Evolutionary conservation across 1,140 invertebrate genomes (phyloP).

Genomic region (Drosophila ambigua): DNA sequence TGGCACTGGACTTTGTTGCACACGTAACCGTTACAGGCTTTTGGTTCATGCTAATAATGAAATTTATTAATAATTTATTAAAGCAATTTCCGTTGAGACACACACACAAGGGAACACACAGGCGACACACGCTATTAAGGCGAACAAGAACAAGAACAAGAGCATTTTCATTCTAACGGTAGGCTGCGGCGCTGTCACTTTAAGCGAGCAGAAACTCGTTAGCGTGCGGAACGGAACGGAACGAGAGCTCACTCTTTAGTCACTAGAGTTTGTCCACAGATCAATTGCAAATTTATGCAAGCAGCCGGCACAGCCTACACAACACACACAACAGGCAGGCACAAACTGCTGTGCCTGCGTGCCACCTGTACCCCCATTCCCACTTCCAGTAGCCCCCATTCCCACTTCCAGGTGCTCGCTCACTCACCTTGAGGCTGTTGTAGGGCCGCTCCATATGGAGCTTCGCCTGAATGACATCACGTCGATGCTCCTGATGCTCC

Average conservation of each 20-base stretch:
- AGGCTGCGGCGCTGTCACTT: constrained; percentile 46
- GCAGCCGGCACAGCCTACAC: constrained; percentile 3
- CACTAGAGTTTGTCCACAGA: constrained; percentile 1
- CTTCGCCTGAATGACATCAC: constrained; percentile 76
- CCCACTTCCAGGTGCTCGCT: background rate
- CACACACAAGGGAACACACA: constrained; percentile 6
- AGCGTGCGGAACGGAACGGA: constrained; percentile 20
- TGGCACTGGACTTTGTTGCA: constrained; percentile 28
- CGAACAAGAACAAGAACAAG: constrained; percentile 30
- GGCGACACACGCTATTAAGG: background rate
- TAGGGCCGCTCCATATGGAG: constrained; percentile 85
- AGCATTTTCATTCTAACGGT: constrained; percentile 56
- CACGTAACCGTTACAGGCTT: constrained; percentile 45
- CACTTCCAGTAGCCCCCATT: background rate
- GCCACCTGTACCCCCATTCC: background rate
- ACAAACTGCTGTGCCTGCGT: background rate
- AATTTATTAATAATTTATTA: constrained; percentile 78
- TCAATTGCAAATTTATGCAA: constrained; percentile 47
- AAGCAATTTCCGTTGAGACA: constrained; percentile 71
- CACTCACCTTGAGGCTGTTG: constrained; percentile 88
- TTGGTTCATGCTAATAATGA: constrained; percentile 60
- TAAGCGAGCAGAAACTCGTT: constrained; percentile 37
- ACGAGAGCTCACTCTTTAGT: constrained; percentile 1
- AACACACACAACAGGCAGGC: background rate
- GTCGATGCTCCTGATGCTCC: constrained; percentile 64